These are phyloP conservation scores for Philypnodon macrostomus DNA, from an alignment of 2,797 vertebrate genomes.

Conservation along the genomic window DNA sequence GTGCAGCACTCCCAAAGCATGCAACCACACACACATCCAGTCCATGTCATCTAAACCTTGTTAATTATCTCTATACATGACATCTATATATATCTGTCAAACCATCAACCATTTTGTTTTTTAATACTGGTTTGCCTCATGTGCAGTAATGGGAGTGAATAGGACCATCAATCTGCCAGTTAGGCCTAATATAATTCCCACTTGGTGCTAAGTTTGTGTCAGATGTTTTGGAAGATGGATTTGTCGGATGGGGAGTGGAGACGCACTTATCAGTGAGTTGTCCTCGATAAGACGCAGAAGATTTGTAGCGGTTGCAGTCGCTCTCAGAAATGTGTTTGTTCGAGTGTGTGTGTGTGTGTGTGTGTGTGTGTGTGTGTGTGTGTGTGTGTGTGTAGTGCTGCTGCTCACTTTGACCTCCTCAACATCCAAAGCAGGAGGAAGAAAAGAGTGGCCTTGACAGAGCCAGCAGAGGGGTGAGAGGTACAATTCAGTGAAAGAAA, in stretches of 20 bases:
- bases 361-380: conserved; percentile 27
- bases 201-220: conserved; percentile 42
- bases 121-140: conserved; percentile 19
- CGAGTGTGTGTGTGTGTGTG: conserved; percentile 33
- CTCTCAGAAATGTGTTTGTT: conserved; percentile 34
- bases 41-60: conserved; percentile 45
- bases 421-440: conserved; percentile 67
- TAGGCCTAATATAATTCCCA: conserved; percentile 30
- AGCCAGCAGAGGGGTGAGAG: conserved; percentile 53
- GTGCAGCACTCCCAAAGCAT: conserved; percentile 62
- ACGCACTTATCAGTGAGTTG: conserved; percentile 75
- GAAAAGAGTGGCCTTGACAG: conserved; percentile 76
- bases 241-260: conserved; percentile 75
- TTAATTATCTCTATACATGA: conserved; percentile 33
- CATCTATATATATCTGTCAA: conserved; percentile 1
- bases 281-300: conserved; percentile 69
- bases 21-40: conserved; percentile 20
- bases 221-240: conserved; percentile 75
- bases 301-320: conserved; percentile 69
- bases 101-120: neutral
- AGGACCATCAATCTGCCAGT: conserved; percentile 49
- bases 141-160: conserved; percentile 30
- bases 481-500: conserved; percentile 48
- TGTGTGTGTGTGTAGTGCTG: conserved; percentile 36
- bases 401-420: conserved; percentile 64